These are phyloP conservation scores for Phycodurus eques DNA, from an alignment of 2,113 vertebrate species.

Conservation along the genomic window DNA sequence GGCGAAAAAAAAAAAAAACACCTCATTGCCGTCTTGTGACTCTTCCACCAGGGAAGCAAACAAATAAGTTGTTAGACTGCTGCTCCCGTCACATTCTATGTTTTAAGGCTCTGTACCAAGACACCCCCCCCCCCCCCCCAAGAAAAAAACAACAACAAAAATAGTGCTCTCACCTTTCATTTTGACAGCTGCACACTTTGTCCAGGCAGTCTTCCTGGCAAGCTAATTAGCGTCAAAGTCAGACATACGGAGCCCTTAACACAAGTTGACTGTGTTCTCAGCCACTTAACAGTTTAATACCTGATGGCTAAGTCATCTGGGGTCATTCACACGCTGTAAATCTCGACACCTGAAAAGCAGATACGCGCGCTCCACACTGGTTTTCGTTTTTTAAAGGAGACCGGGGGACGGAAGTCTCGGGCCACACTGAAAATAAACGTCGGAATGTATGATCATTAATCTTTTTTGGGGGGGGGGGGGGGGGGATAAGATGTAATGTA, in stretches of 20 bases:
- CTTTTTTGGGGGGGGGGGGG: not conserved
- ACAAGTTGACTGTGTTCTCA: not conserved
- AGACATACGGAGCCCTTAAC: not conserved
- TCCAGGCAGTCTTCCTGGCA: not conserved
- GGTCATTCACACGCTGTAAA: not conserved
- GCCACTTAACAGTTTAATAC: not conserved
- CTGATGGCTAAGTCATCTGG: not conserved
- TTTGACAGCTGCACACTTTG: slow-evolving; percentile 24
- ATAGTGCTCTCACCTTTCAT: not conserved
- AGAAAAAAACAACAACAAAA: not conserved
- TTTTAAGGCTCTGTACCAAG: not conserved
- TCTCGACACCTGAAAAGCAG: not conserved
- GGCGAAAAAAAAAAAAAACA: not conserved
- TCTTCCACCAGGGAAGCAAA: not conserved
- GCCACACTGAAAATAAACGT: not conserved
- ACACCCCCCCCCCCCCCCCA: not conserved
- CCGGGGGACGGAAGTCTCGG: too few relatives aligned
- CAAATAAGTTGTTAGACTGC: not conserved
- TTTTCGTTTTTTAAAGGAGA: not conserved
- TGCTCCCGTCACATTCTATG: too few relatives aligned
- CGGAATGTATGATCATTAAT: not conserved
- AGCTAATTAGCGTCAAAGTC: slow-evolving; percentile 2
- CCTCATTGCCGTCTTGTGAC: not conserved
- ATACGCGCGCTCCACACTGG: not conserved
- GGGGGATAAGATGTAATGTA: not conserved